A percentile compares a stretch with the other conserved stretches of the same genome.
These are phyloP conservation scores for mouse (Mus musculus) DNA, from an alignment of 2,113 vertebrate genomes.

Conservation along the genomic window GRCm39 chr1:144845501-144846000, in stretches of 20 bases:
- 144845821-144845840: background rate
- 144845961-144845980: background rate
- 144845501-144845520: background rate
- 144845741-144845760: background rate
- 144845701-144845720: background rate
- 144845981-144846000: background rate
- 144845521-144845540: background rate
- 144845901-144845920: no score
- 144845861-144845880: rapidly evolving
- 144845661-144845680: background rate
- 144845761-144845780: background rate
- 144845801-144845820: background rate
- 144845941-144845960: background rate
- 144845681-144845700: background rate
- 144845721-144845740: background rate
- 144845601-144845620: background rate
- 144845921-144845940: background rate
- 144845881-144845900: background rate
- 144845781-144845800: background rate
- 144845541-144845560: background rate
- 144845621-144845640: background rate
- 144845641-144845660: background rate
- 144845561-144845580: background rate
- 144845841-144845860: background rate
- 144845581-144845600: background rate